phyloP scores from a whole-genome alignment of 2,888 invertebrate genomes.

The Macrosoma leucophasiata region DNA sequence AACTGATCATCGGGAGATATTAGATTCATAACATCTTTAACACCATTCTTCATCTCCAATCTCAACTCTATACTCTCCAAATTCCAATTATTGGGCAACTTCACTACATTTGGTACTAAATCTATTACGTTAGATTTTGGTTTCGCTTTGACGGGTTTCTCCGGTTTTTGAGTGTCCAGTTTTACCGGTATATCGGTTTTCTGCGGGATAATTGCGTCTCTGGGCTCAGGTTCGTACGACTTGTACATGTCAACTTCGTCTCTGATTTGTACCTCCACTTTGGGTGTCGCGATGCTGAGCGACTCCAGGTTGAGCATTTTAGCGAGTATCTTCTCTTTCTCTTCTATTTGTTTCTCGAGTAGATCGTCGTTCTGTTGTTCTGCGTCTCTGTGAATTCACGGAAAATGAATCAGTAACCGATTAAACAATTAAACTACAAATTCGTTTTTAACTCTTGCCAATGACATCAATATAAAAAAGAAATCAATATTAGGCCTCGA shows the following conservation, averaged over 20 bases:
- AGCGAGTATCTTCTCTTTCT: slow-evolving; percentile 83
- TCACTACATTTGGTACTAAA: slow-evolving; percentile 64
- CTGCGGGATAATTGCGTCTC: slow-evolving; percentile 7
- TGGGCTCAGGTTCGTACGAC: slow-evolving; percentile 13
- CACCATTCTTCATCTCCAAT: slow-evolving; percentile 47
- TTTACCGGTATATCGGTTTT: slow-evolving; percentile 17
- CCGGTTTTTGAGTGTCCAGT: slow-evolving; percentile 10
- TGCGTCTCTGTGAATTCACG: slow-evolving; percentile 63
- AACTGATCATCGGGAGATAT: slow-evolving; percentile 57
- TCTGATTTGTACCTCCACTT: slow-evolving; percentile 16
- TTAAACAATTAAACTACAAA: too few relatives aligned
- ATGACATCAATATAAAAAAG: too few relatives aligned
- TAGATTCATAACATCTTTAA: slow-evolving; percentile 35
- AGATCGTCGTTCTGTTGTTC: slow-evolving; percentile 78
- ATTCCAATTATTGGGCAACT: slow-evolving; percentile 77
- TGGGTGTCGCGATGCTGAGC: slow-evolving; percentile 42
- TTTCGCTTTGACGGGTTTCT: slow-evolving; percentile 19
- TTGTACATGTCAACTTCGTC: slow-evolving; percentile 9
- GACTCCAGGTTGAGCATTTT: slow-evolving; percentile 79
- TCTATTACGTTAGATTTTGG: slow-evolving; percentile 32
- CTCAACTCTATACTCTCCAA: slow-evolving; percentile 65
- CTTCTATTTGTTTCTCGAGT: slow-evolving; percentile 82
- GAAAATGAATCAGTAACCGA: too few relatives aligned
- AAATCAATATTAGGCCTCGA: too few relatives aligned
- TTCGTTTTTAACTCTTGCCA: too few relatives aligned